Base-by-base conservation (phyloP, 2,113 vertebrate species). In the Hypocryptadius cinnamomeus region DNA sequence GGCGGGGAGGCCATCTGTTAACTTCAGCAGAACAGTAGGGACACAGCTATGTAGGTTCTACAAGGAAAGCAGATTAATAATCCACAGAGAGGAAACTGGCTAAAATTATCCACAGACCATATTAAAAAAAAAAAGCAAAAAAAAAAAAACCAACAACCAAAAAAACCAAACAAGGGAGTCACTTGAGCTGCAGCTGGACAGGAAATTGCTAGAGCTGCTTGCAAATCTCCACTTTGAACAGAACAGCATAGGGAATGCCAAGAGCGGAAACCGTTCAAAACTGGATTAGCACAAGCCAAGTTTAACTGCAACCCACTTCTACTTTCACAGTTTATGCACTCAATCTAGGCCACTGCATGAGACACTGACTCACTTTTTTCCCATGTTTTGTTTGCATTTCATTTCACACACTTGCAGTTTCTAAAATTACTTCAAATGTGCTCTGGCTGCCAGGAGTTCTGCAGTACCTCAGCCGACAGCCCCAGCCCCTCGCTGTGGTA, bases 181-280 rank as follows among this genome's bases (percentile, higher is more conserved):
- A 95, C 96, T 97, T 95, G 95, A 97, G 97, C 96, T 95, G 98
- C 98, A 98, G 98, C 98, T 98, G 98, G 98, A 98, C 98, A 98
- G 98, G 98, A 99, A 98, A 98, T 98, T 98, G 97, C 97, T 98
- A 97, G 97, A 95, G 96, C 98, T 97, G 97, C 97, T 96, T 97
- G 97, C 97, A 98, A 98, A 98, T 98, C 97, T 98, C 97, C 93
- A 97, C 97, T 98, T 98, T 98, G 96, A 98, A 97, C 97, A 95
- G 95, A 98, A 97, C 95, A 97, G 98, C 97, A 94, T 37, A 95
- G 97, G 97, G 98, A 97, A 98, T 97, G 97, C 97, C 98, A 98
- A 97, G 98, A 98, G 97, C 97, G 97, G 98, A 98, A 98, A 98
- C 96, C 66, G 96, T 98, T 98, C 93, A 97, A 98, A 98, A 97